Percentiles rank a stretch among this genome's conserved stretches.
phyloP scores from a whole-genome alignment of 2,888 invertebrate species.

The Choreutis nemorana region DNA sequence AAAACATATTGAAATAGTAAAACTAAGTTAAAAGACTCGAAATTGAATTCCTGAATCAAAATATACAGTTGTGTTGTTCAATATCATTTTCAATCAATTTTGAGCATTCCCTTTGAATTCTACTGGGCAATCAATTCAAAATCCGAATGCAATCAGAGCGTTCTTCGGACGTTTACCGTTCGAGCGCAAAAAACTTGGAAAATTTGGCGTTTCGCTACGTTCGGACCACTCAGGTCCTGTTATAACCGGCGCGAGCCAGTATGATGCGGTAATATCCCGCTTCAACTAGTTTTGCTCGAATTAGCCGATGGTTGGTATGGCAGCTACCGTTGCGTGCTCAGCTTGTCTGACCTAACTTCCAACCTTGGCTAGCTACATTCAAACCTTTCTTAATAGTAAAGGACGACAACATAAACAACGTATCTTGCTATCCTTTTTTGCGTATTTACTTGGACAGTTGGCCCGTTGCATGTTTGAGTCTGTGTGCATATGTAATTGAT shows the following conservation, averaged over 20 bases:
- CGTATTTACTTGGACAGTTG: too few relatives aligned
- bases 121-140: slow-evolving; percentile 16
- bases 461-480: slow-evolving; percentile 25
- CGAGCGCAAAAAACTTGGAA: slow-evolving; percentile 20
- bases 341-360: slow-evolving; percentile 2
- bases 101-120: background rate
- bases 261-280: slow-evolving; percentile 24
- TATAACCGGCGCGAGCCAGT: slow-evolving; percentile 21
- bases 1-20: too few relatives aligned
- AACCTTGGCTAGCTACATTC: slow-evolving; percentile 4
- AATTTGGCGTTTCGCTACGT: slow-evolving; percentile 11
- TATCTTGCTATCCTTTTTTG: too few relatives aligned
- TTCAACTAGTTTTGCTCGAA: slow-evolving; percentile 23
- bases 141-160: slow-evolving; percentile 16
- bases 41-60: too few relatives aligned
- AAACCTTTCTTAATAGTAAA: too few relatives aligned
- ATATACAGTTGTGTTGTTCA: too few relatives aligned
- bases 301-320: slow-evolving; percentile 22
- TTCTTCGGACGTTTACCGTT: slow-evolving; percentile 16
- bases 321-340: slow-evolving; percentile 28
- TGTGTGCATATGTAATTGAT: slow-evolving; percentile 45
- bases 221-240: slow-evolving; percentile 16
- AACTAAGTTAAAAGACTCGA: too few relatives aligned
- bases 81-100: background rate
- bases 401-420: too few relatives aligned